Percentiles rank a stretch among this genome's conserved stretches.
These are phyloP conservation scores for Cotesia congregata DNA, from an alignment of 2,888 invertebrate genomes.

Conservation along the genomic window DNA sequence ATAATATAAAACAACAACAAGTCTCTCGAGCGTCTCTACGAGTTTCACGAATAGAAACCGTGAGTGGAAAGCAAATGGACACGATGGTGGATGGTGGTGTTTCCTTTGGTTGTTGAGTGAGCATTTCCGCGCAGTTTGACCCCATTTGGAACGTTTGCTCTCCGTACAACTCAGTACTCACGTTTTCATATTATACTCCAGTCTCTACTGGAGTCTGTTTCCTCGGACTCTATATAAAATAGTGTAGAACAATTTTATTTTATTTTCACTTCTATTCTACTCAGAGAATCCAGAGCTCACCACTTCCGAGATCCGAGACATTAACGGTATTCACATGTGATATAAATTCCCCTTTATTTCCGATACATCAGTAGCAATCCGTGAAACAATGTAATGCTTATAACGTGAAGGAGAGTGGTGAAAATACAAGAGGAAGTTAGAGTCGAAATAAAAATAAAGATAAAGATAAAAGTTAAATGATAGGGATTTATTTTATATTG, in stretches of 20 bases:
- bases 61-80: constrained; percentile 44
- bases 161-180: constrained; percentile 27
- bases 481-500: constrained; percentile 37
- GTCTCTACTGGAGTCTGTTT: not conserved
- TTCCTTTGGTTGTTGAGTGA: constrained; percentile 42
- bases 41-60: constrained; percentile 2
- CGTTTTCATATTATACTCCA: constrained; percentile 35
- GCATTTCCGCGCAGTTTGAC: constrained; percentile 36
- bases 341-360: not conserved
- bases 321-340: not conserved
- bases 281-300: too few species aligned
- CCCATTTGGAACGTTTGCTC: constrained; percentile 51
- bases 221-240: constrained; percentile 25
- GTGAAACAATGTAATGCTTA: not conserved
- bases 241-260: not conserved
- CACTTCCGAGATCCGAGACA: not conserved
- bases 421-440: not conserved
- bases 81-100: constrained; percentile 33
- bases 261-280: constrained; percentile 1
- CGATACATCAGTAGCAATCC: not conserved
- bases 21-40: not conserved
- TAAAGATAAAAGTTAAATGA: constrained; percentile 11
- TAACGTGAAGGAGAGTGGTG: not conserved
- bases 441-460: not conserved
- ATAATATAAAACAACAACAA: not conserved